Conservation (phyloP, 2,888 invertebrate genomes). For the Pherbina coryleti region DNA sequence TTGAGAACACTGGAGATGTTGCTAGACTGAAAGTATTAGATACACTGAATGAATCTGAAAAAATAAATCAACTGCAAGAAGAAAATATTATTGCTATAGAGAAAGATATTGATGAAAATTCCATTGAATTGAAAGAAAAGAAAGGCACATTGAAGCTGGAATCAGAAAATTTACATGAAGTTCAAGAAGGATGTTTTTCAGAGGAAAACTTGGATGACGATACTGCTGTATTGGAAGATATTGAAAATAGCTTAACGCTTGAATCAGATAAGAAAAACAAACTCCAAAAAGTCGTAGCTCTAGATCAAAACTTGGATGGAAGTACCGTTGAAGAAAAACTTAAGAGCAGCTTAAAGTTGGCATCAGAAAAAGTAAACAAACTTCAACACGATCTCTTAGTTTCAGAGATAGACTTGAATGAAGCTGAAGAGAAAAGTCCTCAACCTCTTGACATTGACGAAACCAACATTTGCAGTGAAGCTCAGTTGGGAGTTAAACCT, state of each 20-base stretch:
- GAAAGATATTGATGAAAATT: neutral
- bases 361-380: neutral
- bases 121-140: neutral
- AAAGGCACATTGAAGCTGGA: neutral
- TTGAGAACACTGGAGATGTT: neutral
- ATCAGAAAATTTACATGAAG: neutral
- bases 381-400: neutral
- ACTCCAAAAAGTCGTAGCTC: neutral
- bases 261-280: neutral
- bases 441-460: no score
- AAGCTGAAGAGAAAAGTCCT: neutral
- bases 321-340: neutral
- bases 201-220: neutral
- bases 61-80: constrained; percentile 37
- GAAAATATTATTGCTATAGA: constrained; percentile 6
- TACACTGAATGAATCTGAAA: neutral
- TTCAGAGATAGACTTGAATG: neutral
- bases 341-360: neutral
- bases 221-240: no score
- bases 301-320: neutral
- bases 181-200: neutral
- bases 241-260: no score
- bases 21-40: neutral
- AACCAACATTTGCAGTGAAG: no score
- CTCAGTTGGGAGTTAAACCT: no score